Evolutionary conservation across 2,797 vertebrate species (phyloP).

Genomic region (Microctenopoma lineatum): DNA sequence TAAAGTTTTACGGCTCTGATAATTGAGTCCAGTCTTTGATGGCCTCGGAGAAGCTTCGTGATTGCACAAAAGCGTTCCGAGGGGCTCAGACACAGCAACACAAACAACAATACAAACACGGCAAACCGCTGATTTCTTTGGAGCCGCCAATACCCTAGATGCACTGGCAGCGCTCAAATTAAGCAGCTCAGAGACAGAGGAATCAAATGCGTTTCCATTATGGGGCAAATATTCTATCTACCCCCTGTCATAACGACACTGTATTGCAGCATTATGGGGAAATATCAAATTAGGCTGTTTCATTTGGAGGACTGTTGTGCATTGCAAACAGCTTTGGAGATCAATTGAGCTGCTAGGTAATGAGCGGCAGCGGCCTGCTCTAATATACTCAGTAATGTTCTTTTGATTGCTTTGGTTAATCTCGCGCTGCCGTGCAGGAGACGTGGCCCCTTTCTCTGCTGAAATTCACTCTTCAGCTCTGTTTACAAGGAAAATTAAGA

Average conservation of each 20-base stretch:
- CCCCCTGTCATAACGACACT: conserved; percentile 75
- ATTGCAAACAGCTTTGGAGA: conserved; percentile 77
- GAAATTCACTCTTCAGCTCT: conserved; percentile 31
- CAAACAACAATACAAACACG: conserved; percentile 15
- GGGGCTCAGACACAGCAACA: conserved; percentile 32
- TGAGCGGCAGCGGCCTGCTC: conserved; percentile 79
- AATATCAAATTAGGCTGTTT: conserved; percentile 86
- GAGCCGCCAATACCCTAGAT: conserved; percentile 47
- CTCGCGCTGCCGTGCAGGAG: conserved; percentile 66
- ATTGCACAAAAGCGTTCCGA: conserved; percentile 50
- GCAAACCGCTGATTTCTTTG: conserved; percentile 49
- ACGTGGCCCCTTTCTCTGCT: conserved; percentile 18
- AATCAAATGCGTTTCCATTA: conserved; percentile 81
- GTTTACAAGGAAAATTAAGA: conserved; percentile 43
- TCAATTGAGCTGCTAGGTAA: conserved; percentile 79
- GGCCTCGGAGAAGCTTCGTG: conserved; percentile 45
- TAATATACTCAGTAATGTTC: conserved; percentile 84
- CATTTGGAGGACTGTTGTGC: conserved; percentile 82
- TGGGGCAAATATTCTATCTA: conserved; percentile 71
- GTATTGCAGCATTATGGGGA: conserved; percentile 79
- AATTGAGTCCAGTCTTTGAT: conserved; percentile 65
- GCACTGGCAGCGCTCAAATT: conserved; percentile 61
- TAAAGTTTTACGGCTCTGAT: conserved; percentile 59
- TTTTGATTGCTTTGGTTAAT: conserved; percentile 86
- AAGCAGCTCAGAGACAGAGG: conserved; percentile 73